Conservation (phyloP, 2,113 vertebrate species). For the Oreochromis niloticus region DNA sequence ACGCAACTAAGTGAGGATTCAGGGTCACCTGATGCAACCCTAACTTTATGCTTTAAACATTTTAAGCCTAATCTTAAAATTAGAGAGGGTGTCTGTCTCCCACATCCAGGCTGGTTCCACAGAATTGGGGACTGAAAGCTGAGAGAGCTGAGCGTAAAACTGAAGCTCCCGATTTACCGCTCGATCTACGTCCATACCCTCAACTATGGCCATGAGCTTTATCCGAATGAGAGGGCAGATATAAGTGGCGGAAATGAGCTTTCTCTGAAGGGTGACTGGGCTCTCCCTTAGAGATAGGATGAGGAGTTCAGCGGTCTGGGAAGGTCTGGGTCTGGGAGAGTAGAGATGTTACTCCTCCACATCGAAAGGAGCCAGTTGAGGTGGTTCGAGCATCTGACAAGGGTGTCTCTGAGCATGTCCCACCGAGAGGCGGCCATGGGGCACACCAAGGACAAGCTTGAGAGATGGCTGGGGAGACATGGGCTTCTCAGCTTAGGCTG, state of each 20-base stretch:
- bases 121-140: not conserved
- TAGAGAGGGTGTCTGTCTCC: not conserved
- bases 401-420: too few species aligned
- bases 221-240: not conserved
- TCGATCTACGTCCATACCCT: not conserved
- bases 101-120: not conserved
- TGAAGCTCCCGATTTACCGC: not conserved
- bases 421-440: too few species aligned
- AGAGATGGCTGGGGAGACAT: too few species aligned
- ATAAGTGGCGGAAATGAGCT: not conserved
- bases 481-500: too few species aligned
- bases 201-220: not conserved
- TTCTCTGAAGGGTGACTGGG: not conserved
- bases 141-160: not conserved
- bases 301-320: not conserved
- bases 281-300: not conserved
- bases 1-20: not conserved
- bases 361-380: too few species aligned
- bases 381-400: too few species aligned
- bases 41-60: not conserved
- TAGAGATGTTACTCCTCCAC: too few species aligned
- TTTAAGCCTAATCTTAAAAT: not conserved
- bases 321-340: not conserved
- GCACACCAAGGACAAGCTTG: too few species aligned
- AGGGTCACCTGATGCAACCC: not conserved